Percentiles rank a stretch among this genome's conserved stretches.
Evolutionary conservation across 30 jellyfish, hydroid and myxozoan species (phyloP).

Genomic region (Aurelia coerulea): DNA sequence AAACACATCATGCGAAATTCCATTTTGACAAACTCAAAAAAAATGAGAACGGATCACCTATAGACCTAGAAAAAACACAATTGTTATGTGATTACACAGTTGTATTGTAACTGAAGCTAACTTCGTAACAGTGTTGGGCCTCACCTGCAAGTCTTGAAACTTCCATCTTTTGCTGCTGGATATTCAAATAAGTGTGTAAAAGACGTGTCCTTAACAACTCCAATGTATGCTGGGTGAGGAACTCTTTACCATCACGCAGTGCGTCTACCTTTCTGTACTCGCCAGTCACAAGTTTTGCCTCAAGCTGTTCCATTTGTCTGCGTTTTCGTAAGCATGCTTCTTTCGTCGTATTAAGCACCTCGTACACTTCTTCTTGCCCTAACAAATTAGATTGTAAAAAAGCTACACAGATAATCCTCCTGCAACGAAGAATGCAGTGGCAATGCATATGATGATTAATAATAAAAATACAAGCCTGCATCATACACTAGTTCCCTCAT

Average conservation of each 20-base stretch:
- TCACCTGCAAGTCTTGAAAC: neutral
- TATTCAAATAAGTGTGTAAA: neutral
- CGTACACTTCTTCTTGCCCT: neutral
- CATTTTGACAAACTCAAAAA: no score
- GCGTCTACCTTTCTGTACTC: neutral
- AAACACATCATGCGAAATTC: neutral
- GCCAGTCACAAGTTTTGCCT: neutral
- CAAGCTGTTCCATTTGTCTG: neutral
- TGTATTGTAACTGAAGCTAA: no score
- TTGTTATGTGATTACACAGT: no score
- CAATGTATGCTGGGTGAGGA: neutral
- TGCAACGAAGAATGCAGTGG: no score
- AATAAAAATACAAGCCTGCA: no score
- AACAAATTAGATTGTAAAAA: neutral
- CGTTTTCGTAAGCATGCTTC: neutral
- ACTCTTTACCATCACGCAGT: conserved; percentile 1
- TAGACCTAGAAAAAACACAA: no score
- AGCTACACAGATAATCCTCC: no score
- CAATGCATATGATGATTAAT: no score
- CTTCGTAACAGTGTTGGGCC: neutral
- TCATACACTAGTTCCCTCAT: no score
- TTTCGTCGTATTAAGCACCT: neutral
- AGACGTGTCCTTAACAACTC: neutral
- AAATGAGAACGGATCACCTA: no score
- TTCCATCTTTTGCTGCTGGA: neutral